Evolutionary conservation across 2,797 vertebrate species (phyloP), one percentile per base, ranked within the genome.

Genomic region (Poeciliopsis infans): DNA sequence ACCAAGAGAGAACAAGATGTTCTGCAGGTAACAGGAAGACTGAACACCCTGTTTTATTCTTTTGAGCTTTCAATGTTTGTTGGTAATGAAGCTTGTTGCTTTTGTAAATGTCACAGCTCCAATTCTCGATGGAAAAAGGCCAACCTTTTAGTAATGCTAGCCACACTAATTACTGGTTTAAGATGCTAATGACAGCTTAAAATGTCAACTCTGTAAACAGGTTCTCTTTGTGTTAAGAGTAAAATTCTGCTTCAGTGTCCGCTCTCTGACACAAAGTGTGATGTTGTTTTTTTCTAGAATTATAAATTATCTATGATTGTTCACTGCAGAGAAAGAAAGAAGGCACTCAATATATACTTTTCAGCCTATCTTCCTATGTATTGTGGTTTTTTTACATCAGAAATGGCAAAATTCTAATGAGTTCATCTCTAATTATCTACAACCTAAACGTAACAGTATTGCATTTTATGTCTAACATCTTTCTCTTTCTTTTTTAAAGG

Each of bases 401-500:
- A 25, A 39, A 31, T 31, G 51, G 33, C 31, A 36, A 68, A 68
- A 68, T 39, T 39, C 33, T 1, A 10, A 4, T 39, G 7, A 36
- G 8, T 66, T 36, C 33, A 39, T 39, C 36, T 39, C 72, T 16
- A 11, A 4, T n/a, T 72, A 33, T 59, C 33, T 31, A 71, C 13
- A 13, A 13, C 55, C 76, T 39, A 3, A 55, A 6, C 49, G 25
- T 11, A 16, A 20, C 23, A 31, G 2, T 2, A 5, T 28, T 13
- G 0, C 8, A 55, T 33, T 59, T 70, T 0, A 31, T 74, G 39
- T 49, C 0, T 76, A 1, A 11, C 55, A 39, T 80, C 23, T 33
- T 7, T 51, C 72, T 70, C 41, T 77, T 74, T 78, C 59, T 89
- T 8, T 53, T 80, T 77, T 85, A 12, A 43, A 93, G 92, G 86